Percentiles rank a stretch among this genome's conserved stretches.
phyloP scores from a whole-genome alignment of 2,888 invertebrate genomes.

The Stenodema calcarata region DNA sequence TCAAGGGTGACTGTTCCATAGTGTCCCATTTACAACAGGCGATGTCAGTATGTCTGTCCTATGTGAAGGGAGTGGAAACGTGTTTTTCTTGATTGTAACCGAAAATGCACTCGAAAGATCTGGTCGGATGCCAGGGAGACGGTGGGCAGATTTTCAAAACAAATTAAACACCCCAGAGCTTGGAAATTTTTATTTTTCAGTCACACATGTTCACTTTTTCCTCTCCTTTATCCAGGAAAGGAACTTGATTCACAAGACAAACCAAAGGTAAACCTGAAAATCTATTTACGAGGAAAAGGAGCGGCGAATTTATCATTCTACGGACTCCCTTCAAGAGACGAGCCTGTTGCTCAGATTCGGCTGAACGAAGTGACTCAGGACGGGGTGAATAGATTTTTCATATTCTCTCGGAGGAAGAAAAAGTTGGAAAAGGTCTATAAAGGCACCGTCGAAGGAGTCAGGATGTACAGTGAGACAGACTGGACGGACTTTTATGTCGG shows the following conservation, averaged over 20 bases:
- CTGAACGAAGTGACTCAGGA: not conserved
- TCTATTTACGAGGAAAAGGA: constrained; percentile 25
- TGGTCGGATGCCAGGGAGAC: too few species aligned
- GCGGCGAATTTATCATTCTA: not conserved
- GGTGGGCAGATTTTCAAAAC: too few species aligned
- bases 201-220: not conserved
- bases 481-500: not conserved
- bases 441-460: not conserved
- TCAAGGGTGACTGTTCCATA: too few species aligned
- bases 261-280: not conserved
- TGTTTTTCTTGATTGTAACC: too few species aligned
- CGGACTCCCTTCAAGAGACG: not conserved
- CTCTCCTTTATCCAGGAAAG: not conserved
- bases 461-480: not conserved
- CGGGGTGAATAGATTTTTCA: not conserved
- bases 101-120: too few species aligned
- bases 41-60: too few species aligned
- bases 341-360: not conserved
- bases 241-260: not conserved
- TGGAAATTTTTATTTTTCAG: too few species aligned
- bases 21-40: too few species aligned
- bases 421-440: not conserved
- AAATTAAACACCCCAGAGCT: too few species aligned
- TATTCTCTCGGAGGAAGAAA: not conserved
- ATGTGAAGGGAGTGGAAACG: too few species aligned